A percentile compares a stretch with the other conserved stretches of the same genome.
Evolutionary conservation across 2,797 vertebrate genomes (phyloP).

Genomic region (Spondyliosoma cantharus): DNA sequence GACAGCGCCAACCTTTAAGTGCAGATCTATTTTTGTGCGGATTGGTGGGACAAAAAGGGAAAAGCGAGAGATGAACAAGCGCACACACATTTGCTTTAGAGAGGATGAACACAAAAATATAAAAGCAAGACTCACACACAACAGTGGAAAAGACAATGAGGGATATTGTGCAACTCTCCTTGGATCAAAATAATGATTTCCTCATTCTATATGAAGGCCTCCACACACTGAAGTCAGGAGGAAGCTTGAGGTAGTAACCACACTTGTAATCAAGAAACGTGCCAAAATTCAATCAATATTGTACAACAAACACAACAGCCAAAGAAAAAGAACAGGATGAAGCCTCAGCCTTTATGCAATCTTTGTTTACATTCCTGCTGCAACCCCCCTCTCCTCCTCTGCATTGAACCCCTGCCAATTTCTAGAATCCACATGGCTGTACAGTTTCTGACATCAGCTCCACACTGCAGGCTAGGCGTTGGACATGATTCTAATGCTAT

Average conservation of each 20-base stretch:
- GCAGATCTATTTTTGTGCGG: conserved; percentile 32
- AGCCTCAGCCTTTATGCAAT: conserved; percentile 78
- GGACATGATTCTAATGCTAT: conserved; percentile 71
- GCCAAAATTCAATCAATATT: conserved; percentile 22
- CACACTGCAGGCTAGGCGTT: conserved; percentile 52
- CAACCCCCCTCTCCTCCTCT: conserved; percentile 51
- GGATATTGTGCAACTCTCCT: conserved; percentile 19
- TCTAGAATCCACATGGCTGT: conserved; percentile 77
- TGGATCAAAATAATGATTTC: conserved; percentile 26
- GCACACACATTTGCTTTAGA: conserved; percentile 8
- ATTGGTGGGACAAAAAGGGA: conserved; percentile 25
- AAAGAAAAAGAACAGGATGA: conserved; percentile 27
- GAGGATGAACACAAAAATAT: neutral
- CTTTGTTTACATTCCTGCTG: conserved; percentile 85
- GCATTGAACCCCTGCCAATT: conserved; percentile 76
- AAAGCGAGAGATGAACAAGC: conserved; percentile 9
- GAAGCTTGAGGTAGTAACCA: conserved; percentile 3
- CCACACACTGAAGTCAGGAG: neutral
- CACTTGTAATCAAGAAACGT: neutral
- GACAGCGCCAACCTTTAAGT: conserved; percentile 39
- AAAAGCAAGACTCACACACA: conserved; percentile 27
- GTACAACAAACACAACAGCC: conserved; percentile 15
- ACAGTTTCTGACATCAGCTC: conserved; percentile 77
- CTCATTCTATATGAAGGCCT: conserved; percentile 23
- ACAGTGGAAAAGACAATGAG: conserved; percentile 8